These are phyloP conservation scores for Lacanobia wlatinum DNA, from an alignment of 2,888 invertebrate genomes.

Conservation along the genomic window DNA sequence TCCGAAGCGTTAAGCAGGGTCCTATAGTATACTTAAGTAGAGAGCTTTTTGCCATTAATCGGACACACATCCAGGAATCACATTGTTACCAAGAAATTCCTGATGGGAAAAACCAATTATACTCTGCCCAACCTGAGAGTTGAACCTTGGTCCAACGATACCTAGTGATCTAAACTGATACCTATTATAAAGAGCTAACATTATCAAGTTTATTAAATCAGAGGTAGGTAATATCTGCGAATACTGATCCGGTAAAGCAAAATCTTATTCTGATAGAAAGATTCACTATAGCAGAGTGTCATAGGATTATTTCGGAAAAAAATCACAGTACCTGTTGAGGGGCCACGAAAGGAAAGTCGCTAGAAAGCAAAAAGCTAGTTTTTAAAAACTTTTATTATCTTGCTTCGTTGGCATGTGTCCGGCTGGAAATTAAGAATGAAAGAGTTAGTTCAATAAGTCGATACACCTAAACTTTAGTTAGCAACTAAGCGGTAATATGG, in stretches of 20 bases:
- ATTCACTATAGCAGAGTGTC: not conserved
- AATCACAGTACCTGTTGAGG: too few species aligned
- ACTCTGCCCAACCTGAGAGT: too few species aligned
- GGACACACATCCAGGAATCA: not conserved
- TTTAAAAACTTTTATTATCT: too few species aligned
- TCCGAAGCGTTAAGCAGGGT: not conserved
- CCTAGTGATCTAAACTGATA: not conserved
- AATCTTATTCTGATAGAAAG: not conserved
- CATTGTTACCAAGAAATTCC: not conserved
- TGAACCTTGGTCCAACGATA: not conserved
- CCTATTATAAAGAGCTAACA: not conserved
- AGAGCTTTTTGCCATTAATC: not conserved
- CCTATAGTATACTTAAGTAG: not conserved
- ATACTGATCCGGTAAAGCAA: too few species aligned
- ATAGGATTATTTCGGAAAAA: too few species aligned
- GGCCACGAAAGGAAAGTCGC: too few species aligned
- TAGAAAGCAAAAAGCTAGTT: too few species aligned
- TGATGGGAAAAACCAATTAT: not conserved
- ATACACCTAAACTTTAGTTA: not conserved
- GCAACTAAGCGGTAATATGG: too few species aligned
- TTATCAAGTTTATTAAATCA: too few species aligned
- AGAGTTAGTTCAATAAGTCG: not conserved
- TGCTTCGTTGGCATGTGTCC: too few species aligned
- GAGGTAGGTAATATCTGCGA: too few species aligned
- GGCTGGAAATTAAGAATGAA: not conserved